A percentile compares a stretch with the other conserved stretches of the same genome.
These are phyloP conservation scores for Helicoverpa armigera DNA, from an alignment of 1,140 invertebrate genomes.

Conservation along the genomic window DNA sequence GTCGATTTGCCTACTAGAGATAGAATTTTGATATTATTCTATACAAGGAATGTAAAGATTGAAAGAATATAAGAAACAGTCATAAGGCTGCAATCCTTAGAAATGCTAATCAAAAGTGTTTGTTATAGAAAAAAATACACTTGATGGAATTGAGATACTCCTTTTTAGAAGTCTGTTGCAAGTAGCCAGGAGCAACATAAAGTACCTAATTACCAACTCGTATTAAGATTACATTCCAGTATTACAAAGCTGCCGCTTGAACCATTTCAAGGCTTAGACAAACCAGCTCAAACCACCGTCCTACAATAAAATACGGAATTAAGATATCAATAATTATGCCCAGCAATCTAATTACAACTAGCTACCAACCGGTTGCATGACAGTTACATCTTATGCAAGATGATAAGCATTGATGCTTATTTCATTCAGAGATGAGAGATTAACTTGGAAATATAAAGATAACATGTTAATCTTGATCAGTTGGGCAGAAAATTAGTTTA, in stretches of 20 bases:
- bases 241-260: not conserved
- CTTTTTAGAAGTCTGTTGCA: too few relatives aligned
- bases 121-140: too few relatives aligned
- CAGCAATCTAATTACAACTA: not conserved
- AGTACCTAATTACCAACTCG: not conserved
- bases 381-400: slow-evolving; percentile 1
- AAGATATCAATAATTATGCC: not conserved
- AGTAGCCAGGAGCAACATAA: too few relatives aligned
- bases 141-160: too few relatives aligned
- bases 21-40: too few relatives aligned
- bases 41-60: too few relatives aligned
- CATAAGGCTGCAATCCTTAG: too few relatives aligned
- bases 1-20: too few relatives aligned
- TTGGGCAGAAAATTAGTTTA: not conserved
- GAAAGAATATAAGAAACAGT: too few relatives aligned
- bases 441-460: slow-evolving; percentile 9
- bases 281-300: not conserved
- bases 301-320: not conserved
- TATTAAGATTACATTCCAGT: not conserved
- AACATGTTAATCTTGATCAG: not conserved
- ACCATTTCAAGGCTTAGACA: not conserved
- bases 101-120: too few relatives aligned
- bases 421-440: slow-evolving; percentile 2
- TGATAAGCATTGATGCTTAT: not conserved
- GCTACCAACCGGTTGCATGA: not conserved